Evolutionary conservation across 92 coral and sea anemone species (phyloP).

Genomic region (Palythoa grandiflora): DNA sequence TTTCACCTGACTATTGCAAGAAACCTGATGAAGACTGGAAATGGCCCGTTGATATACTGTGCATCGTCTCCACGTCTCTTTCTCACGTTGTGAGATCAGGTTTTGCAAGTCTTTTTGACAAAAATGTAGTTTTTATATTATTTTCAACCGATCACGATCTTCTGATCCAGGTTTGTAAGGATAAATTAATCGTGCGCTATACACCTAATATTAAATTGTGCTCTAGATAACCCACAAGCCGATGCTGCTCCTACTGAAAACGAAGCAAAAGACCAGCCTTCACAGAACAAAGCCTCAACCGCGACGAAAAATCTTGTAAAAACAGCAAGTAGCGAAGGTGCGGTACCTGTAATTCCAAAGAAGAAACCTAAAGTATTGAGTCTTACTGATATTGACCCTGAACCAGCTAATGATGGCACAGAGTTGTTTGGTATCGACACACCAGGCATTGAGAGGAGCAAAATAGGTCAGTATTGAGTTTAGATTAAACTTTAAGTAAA

Average conservation of each 20-base stretch:
- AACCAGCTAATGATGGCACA: slow-evolving; percentile 32
- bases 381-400: slow-evolving; percentile 28
- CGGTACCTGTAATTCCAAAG: neutral
- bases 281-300: neutral
- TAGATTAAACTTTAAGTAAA: no score
- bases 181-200: no score
- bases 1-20: no score
- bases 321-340: neutral
- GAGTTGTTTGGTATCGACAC: slow-evolving; percentile 44
- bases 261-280: neutral
- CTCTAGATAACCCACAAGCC: neutral
- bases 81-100: no score
- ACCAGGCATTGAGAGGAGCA: slow-evolving; percentile 37
- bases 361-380: neutral
- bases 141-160: no score
- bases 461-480: slow-evolving; percentile 18
- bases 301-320: neutral
- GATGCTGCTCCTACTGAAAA: neutral
- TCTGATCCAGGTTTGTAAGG: no score
- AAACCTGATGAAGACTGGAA: no score
- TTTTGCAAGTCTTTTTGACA: no score
- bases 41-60: no score
- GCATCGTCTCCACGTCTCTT: no score
- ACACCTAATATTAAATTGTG: no score
- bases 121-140: no score